Percentiles rank a stretch among this genome's conserved stretches.
These are phyloP conservation scores for Nematopogon swammerdamellus DNA, from an alignment of 2,888 invertebrate species.

Conservation along the genomic window DNA sequence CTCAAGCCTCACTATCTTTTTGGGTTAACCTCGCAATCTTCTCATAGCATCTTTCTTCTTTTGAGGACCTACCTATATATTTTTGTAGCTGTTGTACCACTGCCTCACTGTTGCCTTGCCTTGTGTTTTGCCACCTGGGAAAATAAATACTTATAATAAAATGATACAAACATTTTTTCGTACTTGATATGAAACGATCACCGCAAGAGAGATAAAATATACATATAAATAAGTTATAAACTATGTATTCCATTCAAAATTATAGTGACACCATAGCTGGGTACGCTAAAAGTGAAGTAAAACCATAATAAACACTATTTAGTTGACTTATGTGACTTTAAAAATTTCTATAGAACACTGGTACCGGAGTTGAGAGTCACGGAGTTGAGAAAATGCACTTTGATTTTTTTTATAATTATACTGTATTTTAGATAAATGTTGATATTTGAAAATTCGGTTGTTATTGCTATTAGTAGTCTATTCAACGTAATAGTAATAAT, in stretches of 20 bases:
- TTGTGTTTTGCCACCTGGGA: background rate
- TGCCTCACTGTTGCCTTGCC: conserved; percentile 1
- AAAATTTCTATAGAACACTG: background rate
- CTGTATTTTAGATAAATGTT: background rate
- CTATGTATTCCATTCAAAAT: background rate
- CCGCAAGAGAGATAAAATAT: too few relatives aligned
- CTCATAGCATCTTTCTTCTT: background rate
- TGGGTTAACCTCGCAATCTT: background rate
- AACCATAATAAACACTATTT: background rate
- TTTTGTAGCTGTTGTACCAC: background rate
- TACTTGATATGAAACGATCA: too few relatives aligned
- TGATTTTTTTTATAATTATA: background rate
- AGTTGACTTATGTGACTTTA: background rate
- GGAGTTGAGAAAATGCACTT: background rate
- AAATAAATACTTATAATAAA: background rate
- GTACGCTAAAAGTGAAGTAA: background rate
- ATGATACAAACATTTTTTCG: too few relatives aligned
- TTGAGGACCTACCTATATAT: background rate
- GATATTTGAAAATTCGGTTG: background rate
- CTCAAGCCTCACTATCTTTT: background rate
- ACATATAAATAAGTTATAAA: background rate
- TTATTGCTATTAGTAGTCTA: conserved; percentile 1
- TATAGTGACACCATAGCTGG: background rate
- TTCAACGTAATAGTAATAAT: background rate
- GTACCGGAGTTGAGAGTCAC: background rate